Evolutionary conservation across 1,140 invertebrate genomes (phyloP).

Genomic region (Kradibia gibbosae): DNA sequence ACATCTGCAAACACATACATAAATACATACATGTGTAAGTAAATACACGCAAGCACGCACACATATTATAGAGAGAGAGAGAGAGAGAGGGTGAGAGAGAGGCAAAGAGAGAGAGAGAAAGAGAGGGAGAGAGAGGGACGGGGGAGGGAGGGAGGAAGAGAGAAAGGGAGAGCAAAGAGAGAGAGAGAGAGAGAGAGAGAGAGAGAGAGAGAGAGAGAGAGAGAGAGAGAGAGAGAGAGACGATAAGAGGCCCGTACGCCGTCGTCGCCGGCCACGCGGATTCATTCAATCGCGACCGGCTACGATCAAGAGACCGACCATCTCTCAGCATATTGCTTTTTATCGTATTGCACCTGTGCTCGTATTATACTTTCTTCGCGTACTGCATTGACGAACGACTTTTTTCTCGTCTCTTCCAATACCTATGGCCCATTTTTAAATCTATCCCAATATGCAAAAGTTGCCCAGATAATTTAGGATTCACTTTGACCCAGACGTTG

Average conservation of each 20-base stretch:
- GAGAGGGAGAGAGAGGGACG: background rate
- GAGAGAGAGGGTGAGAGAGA: too few species aligned
- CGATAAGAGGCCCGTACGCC: background rate
- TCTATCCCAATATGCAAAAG: background rate
- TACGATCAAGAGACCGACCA: slow-evolving; percentile 45
- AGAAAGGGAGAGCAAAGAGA: slow-evolving; percentile 35
- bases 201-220: slow-evolving; percentile 39
- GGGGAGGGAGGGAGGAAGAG: background rate
- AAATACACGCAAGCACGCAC: too few species aligned
- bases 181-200: slow-evolving; percentile 34
- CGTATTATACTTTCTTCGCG: background rate
- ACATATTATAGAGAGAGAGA: too few species aligned
- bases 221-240: slow-evolving; percentile 25
- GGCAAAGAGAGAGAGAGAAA: background rate
- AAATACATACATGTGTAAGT: too few species aligned
- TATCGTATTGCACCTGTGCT: background rate
- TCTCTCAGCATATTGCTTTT: background rate
- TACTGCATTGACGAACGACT: background rate
- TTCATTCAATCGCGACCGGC: slow-evolving; percentile 58
- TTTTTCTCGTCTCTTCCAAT: background rate
- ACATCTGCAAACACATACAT: too few species aligned
- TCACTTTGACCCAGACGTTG: background rate
- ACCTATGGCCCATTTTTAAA: background rate
- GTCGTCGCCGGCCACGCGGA: slow-evolving; percentile 50
- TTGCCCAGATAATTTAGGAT: background rate